Evolutionary conservation across 2,888 invertebrate species (phyloP).

Genomic region (Odontocolon sp.): DNA sequence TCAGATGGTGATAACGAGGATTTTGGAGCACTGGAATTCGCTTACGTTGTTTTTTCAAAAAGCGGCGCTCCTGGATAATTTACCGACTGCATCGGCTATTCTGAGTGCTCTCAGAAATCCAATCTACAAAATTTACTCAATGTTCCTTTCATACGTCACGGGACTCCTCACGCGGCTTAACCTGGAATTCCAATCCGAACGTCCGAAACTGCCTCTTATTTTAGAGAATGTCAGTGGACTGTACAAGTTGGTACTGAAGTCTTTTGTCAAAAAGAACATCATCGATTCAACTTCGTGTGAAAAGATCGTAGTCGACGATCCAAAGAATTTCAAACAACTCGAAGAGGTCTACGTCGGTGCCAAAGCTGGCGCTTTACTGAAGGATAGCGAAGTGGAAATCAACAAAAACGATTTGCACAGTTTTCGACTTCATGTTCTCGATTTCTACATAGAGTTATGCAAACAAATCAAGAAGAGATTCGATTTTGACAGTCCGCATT

Average conservation of each 20-base stretch:
- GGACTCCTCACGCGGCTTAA: conserved; percentile 18
- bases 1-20: conserved; percentile 29
- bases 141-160: conserved; percentile 10
- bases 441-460: conserved; percentile 13
- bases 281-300: neutral
- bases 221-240: neutral
- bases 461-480: conserved; percentile 19
- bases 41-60: conserved; percentile 4
- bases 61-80: conserved; percentile 11
- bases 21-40: conserved; percentile 23
- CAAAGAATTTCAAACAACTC: conserved; percentile 4
- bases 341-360: conserved; percentile 23
- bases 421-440: conserved; percentile 15
- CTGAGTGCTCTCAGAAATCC: conserved; percentile 11
- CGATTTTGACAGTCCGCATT: conserved; percentile 4
- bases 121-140: conserved; percentile 6
- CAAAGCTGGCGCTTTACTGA: conserved; percentile 8
- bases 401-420: neutral
- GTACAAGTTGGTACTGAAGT: neutral
- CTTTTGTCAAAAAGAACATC: neutral
- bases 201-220: neutral
- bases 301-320: neutral
- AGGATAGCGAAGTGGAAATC: neutral
- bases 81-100: conserved; percentile 6
- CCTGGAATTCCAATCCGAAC: conserved; percentile 26